Percentiles rank a stretch among this genome's conserved stretches.
Evolutionary conservation across 2,888 invertebrate species (phyloP).

Genomic region (Lochmaea crataegi): DNA sequence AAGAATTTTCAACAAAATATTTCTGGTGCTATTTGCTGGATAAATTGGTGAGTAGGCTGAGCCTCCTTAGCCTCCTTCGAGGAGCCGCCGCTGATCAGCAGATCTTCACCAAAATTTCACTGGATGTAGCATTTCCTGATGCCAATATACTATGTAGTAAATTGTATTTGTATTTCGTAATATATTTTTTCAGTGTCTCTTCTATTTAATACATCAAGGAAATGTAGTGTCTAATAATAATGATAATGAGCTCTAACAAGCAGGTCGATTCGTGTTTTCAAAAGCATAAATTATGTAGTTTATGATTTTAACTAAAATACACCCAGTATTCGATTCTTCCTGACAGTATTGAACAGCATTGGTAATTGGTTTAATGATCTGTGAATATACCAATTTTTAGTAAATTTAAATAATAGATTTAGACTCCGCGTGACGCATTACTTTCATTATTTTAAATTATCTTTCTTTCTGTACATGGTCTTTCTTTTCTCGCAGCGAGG

Average conservation of each 20-base stretch:
- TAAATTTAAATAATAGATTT: constrained; percentile 48
- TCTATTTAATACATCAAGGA: not conserved
- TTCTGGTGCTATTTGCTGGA: no score
- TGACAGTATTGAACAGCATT: constrained; percentile 6
- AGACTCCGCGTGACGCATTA: constrained; percentile 37
- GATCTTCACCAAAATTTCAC: no score
- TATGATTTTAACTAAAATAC: not conserved
- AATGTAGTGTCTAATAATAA: not conserved
- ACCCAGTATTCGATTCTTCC: not conserved
- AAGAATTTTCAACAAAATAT: no score
- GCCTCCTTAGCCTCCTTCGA: no score
- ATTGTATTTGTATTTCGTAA: no score
- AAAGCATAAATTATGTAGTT: not conserved
- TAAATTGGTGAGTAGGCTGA: no score
- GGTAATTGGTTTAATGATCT: constrained; percentile 53
- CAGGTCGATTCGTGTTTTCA: not conserved
- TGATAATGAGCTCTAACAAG: not conserved
- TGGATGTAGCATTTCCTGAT: no score
- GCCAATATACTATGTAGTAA: no score
- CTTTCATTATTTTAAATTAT: constrained; percentile 43
- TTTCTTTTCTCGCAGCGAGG: constrained; percentile 21
- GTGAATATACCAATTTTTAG: constrained; percentile 50
- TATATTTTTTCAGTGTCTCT: no score
- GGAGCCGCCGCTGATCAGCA: no score
- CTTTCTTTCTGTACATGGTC: constrained; percentile 28